Conservation (phyloP, 2,888 invertebrate species). For the Stenurella melanura region DNA sequence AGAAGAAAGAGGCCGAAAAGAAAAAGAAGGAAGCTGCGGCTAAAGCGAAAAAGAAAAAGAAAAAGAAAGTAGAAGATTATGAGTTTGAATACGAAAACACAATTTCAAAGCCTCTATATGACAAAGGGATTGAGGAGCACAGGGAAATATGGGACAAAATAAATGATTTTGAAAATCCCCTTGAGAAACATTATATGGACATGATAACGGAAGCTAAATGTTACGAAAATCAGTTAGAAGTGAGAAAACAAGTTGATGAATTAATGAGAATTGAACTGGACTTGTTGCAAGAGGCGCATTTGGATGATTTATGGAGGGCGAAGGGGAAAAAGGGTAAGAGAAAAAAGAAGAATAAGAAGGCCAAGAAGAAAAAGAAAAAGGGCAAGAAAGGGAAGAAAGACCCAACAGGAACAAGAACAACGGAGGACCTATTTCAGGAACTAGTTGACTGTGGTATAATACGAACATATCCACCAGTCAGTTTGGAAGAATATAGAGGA, state of each 20-base stretch:
- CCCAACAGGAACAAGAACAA: slow-evolving; percentile 77
- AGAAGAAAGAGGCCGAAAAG: slow-evolving; percentile 71
- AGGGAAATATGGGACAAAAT: slow-evolving; percentile 74
- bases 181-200: slow-evolving; percentile 79
- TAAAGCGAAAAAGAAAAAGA: slow-evolving; percentile 60
- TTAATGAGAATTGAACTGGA: slow-evolving; percentile 78
- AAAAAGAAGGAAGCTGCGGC: slow-evolving; percentile 56
- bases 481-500: slow-evolving; percentile 81
- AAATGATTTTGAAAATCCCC: slow-evolving; percentile 75
- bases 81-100: slow-evolving; percentile 63
- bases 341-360: slow-evolving; percentile 64
- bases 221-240: slow-evolving; percentile 79
- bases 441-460: slow-evolving; percentile 83
- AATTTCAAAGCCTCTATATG: slow-evolving; percentile 70
- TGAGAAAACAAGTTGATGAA: slow-evolving; percentile 83
- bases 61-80: slow-evolving; percentile 61
- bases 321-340: slow-evolving; percentile 62
- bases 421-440: slow-evolving; percentile 83
- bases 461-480: slow-evolving; percentile 77
- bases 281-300: slow-evolving; percentile 75
- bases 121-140: slow-evolving; percentile 73
- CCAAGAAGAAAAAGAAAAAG: slow-evolving; percentile 64
- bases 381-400: slow-evolving; percentile 77
- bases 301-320: slow-evolving; percentile 66
- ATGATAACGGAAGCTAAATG: slow-evolving; percentile 81